Evolutionary conservation across 1,140 invertebrate genomes (phyloP), one percentile per base, ranked within the genome.

Genomic region (Drosophila suzukii): DNA sequence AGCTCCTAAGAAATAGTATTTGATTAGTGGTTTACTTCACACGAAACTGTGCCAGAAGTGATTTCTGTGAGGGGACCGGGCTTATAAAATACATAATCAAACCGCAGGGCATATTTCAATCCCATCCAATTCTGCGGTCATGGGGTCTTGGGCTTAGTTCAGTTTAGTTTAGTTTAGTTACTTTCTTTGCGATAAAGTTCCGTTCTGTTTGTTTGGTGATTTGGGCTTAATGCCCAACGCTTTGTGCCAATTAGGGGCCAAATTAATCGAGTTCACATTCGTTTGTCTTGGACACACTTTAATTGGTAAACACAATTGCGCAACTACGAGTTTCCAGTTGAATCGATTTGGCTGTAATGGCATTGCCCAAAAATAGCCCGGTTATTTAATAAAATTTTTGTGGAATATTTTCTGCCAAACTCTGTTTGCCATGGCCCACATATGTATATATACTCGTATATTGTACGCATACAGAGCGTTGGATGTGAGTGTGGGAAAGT

Each of bases 101-200:
- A 77, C 75, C 75, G 56, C 74, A 77, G 17, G 60, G 58, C 39
- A 43, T 46, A 61, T 60, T 70, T 54, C 49, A 47, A 41, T 50
- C 12, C 10, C 36, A 6, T 12, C n/a, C 44, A n/a, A 41, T 32
- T 32, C 12, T 54, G 36, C 17, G 53, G 51, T 49, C 24, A 30
- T 4, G 6, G 24, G 6, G 12, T 62, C 15, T 30, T 30, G 15
- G 38, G 34, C 41, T 20, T 44, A 5, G 11, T 20, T 20, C 11
- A 20, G 57, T 43, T 27, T 53, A 41, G 41, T 54, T 73, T 20
- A 44, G 57, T 43, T 27, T 53, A 41, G 41, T 54, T 73, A 55
- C 38, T 62, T 61, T 54, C 30, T 75, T 53, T 54, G 36, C 6
- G 15, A n/a, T 41, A 11, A 43, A 54, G 11, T 74, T 61, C 54